Base-by-base conservation (phyloP, 1,140 invertebrate genomes). In the Drosophila subpulchrella region DNA sequence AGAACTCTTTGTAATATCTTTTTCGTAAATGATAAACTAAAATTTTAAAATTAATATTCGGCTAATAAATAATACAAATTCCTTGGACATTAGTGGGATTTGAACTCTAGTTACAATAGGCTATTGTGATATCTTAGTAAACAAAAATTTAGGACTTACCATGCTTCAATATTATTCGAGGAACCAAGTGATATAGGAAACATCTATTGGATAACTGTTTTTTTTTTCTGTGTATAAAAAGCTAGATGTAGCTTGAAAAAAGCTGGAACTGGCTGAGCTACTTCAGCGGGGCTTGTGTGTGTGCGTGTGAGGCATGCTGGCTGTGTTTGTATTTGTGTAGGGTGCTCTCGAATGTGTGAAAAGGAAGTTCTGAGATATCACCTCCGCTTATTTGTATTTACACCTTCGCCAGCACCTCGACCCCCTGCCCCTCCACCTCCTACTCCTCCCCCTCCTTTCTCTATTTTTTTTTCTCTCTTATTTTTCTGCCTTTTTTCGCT, bases 351-450 rank as follows among this genome's bases (percentile, higher is more conserved):
- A 80, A 89, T 89, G 85, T 89, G 84, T 89, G 84, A 89, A 89
- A 89, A 89, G 85, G 84, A 89, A 89, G 84, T 89, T 89, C 77
- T 89, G 73, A 89, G 80, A 89, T 89, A 89, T 89, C 84, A 89
- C 84, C 84, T 89, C 84, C 84, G 80, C 84, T 89, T 89, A 89
- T 89, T 89, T 89, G 84, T 89, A 89, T 89, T 85, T 84, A 89
- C 84, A 89, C 84, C 84, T 89, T 82, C 66, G 78, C 68, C 61
- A 47, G 39, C 58, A 78, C 58, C 80, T 60, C 59, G 67, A 27
- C 46, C 42, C 51, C 46, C 10, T 46, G 10, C 42, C 1, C 8
- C 61, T 54, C 30, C 47, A 41, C 36, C 63, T 57, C 30, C 38
- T 13, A 5, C 41, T 27, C 17, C 51, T 55, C 73, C 78, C 53